phyloP scores from a whole-genome alignment of 2,113 vertebrate genomes.

The Phyllostomus discolor region DNA sequence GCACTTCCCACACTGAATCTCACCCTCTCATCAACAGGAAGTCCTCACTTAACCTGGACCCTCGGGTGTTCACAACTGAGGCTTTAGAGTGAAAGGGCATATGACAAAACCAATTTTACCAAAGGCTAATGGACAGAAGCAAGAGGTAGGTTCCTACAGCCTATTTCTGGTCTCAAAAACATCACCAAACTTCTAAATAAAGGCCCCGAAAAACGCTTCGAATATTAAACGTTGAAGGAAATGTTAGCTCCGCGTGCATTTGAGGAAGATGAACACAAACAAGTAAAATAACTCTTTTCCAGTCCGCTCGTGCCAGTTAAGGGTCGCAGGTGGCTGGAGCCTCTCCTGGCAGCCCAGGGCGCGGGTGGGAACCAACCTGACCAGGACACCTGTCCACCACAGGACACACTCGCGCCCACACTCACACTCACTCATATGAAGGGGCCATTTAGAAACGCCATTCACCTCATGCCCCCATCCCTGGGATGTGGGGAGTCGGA shows the following conservation, averaged over 20 bases:
- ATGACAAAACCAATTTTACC: background rate
- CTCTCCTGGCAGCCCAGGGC: background rate
- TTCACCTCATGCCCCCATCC: background rate
- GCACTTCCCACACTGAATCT: background rate
- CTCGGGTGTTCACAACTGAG: background rate
- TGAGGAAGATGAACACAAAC: background rate
- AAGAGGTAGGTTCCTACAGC: background rate
- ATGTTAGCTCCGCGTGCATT: background rate
- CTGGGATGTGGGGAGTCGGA: background rate
- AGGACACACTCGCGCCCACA: background rate
- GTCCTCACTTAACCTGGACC: background rate
- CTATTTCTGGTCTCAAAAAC: background rate
- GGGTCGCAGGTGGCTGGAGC: background rate
- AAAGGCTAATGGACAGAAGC: too few relatives aligned
- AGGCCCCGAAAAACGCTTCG: background rate
- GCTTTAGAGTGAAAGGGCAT: background rate
- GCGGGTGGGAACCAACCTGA: background rate
- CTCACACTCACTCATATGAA: background rate
- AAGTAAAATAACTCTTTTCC: background rate
- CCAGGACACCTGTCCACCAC: too few relatives aligned
- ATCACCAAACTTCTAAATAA: background rate
- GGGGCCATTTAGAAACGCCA: background rate
- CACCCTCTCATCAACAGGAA: background rate
- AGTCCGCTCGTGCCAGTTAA: background rate
- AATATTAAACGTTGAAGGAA: background rate